Evolutionary conservation across 2,888 invertebrate species (phyloP).

Genomic region (Ecliptopera silaceata): DNA sequence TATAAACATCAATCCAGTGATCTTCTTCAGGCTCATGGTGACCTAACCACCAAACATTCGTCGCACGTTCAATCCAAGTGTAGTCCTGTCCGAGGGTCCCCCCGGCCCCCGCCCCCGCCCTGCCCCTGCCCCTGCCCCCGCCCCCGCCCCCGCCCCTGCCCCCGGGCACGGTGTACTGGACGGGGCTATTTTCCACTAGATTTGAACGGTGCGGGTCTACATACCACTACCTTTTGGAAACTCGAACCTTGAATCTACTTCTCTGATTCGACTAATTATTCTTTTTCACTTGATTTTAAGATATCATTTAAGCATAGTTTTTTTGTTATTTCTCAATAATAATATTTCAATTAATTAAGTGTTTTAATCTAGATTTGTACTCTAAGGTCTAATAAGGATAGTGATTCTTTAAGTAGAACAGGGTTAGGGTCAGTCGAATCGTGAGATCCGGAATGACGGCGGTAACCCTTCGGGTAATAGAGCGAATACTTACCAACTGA

Average conservation of each 20-base stretch:
- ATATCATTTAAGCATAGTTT: too few relatives aligned
- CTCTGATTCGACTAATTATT: background rate
- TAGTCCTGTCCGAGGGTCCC: background rate
- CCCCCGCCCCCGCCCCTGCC: background rate
- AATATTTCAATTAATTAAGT: too few relatives aligned
- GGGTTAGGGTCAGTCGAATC: too few relatives aligned
- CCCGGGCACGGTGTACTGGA: constrained; percentile 15
- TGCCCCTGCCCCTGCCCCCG: background rate
- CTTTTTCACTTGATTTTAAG: too few relatives aligned
- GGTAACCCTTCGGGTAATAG: constrained; percentile 3
- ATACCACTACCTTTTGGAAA: background rate
- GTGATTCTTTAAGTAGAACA: too few relatives aligned
- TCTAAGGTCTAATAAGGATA: too few relatives aligned
- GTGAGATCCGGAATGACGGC: background rate
- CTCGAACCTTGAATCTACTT: background rate
- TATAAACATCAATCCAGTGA: too few relatives aligned
- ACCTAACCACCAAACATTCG: background rate
- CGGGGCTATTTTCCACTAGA: constrained; percentile 22
- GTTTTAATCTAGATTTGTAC: too few relatives aligned
- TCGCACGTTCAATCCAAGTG: background rate
- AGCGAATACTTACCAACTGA: constrained; percentile 2
- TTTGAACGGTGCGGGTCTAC: constrained; percentile 14
- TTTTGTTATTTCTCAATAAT: too few relatives aligned
- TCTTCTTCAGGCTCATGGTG: too few relatives aligned
- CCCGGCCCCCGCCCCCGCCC: constrained; percentile 1